A percentile compares a stretch with the other conserved stretches of the same genome.
phyloP scores from a whole-genome alignment of 2,888 invertebrate species.

The Eupithecia subfuscata region DNA sequence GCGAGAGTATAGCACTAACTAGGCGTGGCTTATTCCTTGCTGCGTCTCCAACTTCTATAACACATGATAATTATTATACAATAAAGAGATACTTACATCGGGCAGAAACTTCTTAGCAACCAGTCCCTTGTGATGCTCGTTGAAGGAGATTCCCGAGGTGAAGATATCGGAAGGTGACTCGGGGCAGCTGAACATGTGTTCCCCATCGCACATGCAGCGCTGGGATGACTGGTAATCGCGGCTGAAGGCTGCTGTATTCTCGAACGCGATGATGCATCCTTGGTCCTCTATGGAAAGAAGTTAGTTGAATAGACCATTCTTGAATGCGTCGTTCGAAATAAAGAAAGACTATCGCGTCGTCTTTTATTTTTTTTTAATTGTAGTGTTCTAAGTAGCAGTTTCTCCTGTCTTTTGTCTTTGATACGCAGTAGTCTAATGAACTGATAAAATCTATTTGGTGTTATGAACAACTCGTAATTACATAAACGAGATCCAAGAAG shows the following conservation, averaged over 20 bases:
- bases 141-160: slow-evolving; percentile 85
- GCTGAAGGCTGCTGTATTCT: slow-evolving; percentile 97
- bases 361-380: too few relatives aligned
- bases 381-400: too few relatives aligned
- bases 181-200: slow-evolving; percentile 97
- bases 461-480: not conserved
- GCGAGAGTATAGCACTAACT: not conserved
- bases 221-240: slow-evolving; percentile 96
- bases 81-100: slow-evolving; percentile 60
- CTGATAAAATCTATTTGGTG: not conserved
- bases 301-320: not conserved
- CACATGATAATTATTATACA: not conserved
- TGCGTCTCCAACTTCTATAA: not conserved
- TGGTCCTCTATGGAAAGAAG: slow-evolving; percentile 85
- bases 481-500: not conserved
- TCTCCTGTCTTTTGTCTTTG: not conserved
- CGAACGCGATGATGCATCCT: slow-evolving; percentile 95
- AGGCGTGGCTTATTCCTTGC: not conserved
- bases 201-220: slow-evolving; percentile 98
- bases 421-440: not conserved
- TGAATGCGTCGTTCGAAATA: not conserved
- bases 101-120: slow-evolving; percentile 91
- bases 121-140: slow-evolving; percentile 87
- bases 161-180: slow-evolving; percentile 74
- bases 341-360: not conserved